A percentile compares a stretch with the other conserved stretches of the same genome.
Conservation (phyloP, 2,888 invertebrate species). For the Drosophila yooni region DNA sequence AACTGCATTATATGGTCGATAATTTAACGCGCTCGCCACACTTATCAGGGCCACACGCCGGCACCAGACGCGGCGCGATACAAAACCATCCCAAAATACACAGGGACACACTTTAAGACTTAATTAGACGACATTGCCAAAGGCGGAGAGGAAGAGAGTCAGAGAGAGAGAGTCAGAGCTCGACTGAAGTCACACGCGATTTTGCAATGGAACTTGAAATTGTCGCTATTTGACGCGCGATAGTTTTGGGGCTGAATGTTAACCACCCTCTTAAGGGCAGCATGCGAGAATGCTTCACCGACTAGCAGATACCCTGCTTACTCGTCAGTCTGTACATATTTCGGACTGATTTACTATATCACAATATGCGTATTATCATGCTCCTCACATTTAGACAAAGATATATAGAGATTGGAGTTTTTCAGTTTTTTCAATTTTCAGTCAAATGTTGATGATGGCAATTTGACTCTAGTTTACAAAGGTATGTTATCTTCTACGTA, state of each 20-base stretch:
- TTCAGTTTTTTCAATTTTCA: too few species aligned
- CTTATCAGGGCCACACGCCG: slow-evolving; percentile 70
- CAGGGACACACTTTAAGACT: slow-evolving; percentile 76
- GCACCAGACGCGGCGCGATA: slow-evolving; percentile 34
- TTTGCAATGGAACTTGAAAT: slow-evolving; percentile 53
- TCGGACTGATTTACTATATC: background rate
- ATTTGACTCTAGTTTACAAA: too few species aligned
- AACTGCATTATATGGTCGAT: slow-evolving; percentile 74
- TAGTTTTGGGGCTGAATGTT: slow-evolving; percentile 22
- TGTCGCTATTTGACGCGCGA: slow-evolving; percentile 46
- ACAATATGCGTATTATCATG: too few species aligned
- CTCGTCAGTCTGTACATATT: background rate
- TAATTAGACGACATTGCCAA: slow-evolving; percentile 66
- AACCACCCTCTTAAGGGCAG: slow-evolving; percentile 14
- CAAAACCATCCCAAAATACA: slow-evolving; percentile 43
- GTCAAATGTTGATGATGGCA: too few species aligned
- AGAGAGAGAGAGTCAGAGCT: background rate
- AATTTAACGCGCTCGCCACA: slow-evolving; percentile 72
- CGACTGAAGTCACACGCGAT: slow-evolving; percentile 44
- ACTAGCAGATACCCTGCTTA: background rate
- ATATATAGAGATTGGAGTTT: too few species aligned
- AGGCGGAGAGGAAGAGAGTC: slow-evolving; percentile 24
- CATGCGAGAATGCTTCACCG: background rate
- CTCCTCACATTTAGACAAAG: too few species aligned
- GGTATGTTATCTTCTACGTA: too few species aligned